phyloP scores from a whole-genome alignment of 2,113 vertebrate species.

The Phoenicopterus ruber region DNA sequence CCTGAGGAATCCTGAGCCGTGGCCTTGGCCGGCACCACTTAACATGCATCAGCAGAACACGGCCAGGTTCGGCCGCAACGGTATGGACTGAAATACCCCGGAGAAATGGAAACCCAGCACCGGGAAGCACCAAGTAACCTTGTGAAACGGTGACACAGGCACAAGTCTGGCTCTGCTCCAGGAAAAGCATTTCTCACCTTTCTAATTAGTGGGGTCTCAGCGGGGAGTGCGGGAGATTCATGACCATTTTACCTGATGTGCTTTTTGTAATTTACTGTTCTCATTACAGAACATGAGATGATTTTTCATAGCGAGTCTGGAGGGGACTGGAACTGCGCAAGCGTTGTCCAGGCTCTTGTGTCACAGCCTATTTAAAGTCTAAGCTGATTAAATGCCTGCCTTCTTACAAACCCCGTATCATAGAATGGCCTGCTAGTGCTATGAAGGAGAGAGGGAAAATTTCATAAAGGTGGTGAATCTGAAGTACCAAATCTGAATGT shows the following conservation, averaged over 20 bases:
- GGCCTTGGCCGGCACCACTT: not conserved
- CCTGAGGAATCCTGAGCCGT: not conserved
- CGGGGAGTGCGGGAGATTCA: not conserved
- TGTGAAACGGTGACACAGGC: not conserved
- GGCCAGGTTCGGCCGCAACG: accelerated
- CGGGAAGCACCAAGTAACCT: not conserved
- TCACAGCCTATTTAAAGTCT: constrained; percentile 8
- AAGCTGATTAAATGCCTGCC: constrained; percentile 25
- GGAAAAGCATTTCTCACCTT: constrained; percentile 12
- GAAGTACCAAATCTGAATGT: not conserved
- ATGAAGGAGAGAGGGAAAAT: not conserved
- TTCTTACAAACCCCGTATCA: not conserved
- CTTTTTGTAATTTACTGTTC: constrained; percentile 42
- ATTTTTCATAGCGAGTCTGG: constrained; percentile 8
- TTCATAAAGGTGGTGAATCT: not conserved
- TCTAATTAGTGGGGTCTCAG: not conserved
- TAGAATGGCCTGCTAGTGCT: not conserved
- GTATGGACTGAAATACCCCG: not conserved
- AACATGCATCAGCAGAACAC: not conserved
- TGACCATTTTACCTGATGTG: not conserved
- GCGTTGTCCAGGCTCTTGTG: constrained; percentile 8
- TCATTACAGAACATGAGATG: not conserved
- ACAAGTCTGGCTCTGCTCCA: not conserved
- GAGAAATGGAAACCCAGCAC: not conserved
- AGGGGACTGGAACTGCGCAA: not conserved